Percentiles rank a stretch among this genome's conserved stretches.
Evolutionary conservation across 2,113 vertebrate genomes (phyloP).

Genomic region (Elephantulus edwardii): DNA sequence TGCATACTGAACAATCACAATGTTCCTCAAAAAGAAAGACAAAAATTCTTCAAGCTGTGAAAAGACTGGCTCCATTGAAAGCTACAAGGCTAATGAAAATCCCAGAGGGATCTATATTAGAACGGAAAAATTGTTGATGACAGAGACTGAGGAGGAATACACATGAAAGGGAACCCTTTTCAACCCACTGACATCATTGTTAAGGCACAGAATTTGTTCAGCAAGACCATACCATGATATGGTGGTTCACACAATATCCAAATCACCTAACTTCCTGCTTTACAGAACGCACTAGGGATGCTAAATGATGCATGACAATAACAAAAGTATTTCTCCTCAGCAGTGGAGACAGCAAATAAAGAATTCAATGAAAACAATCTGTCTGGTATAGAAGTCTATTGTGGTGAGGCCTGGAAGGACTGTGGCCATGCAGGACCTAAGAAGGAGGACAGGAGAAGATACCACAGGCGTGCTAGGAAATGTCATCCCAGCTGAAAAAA

Average conservation of each 20-base stretch:
- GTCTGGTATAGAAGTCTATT: slow-evolving; percentile 34
- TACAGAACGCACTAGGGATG: not conserved
- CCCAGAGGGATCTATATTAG: not conserved
- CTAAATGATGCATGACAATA: not conserved
- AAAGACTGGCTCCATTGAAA: not conserved
- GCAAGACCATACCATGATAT: not conserved
- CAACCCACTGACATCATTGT: no score
- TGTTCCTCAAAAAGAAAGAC: not conserved
- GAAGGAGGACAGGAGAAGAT: not conserved
- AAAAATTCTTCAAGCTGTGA: not conserved
- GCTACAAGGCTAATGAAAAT: not conserved
- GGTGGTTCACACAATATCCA: not conserved
- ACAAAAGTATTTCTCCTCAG: slow-evolving; percentile 61
- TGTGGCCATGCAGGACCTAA: slow-evolving; percentile 4
- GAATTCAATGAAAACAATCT: slow-evolving; percentile 32
- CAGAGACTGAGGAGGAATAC: not conserved
- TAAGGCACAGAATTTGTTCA: not conserved
- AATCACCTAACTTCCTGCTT: not conserved
- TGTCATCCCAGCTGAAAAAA: not conserved
- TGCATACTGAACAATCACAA: not conserved
- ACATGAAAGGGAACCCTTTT: not conserved
- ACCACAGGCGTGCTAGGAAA: not conserved
- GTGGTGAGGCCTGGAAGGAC: slow-evolving; percentile 1
- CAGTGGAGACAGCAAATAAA: not conserved
- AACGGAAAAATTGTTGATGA: not conserved